These are phyloP conservation scores for Planococcus citri DNA, from an alignment of 1,140 invertebrate genomes.

Conservation along the genomic window DNA sequence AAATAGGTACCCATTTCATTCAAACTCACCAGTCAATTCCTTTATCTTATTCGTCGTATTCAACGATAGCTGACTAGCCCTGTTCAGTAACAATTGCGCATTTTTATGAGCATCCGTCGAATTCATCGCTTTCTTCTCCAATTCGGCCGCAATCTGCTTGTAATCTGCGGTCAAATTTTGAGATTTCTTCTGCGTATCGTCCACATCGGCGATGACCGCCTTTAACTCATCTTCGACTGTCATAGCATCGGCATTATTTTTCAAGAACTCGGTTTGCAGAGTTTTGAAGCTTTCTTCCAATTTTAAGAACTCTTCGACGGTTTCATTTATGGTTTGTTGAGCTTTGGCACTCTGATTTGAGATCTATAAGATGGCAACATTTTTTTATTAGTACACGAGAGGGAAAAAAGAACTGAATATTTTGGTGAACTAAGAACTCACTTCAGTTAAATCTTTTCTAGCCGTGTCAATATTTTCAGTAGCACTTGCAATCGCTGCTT, in stretches of 20 bases:
- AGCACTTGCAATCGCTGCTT: constrained; percentile 63
- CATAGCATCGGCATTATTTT: constrained; percentile 52
- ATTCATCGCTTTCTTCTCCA: constrained; percentile 46
- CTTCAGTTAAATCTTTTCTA: constrained; percentile 54
- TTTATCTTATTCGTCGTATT: constrained; percentile 60
- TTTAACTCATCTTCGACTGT: constrained; percentile 44
- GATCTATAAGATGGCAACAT: constrained; percentile 37
- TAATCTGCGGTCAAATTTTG: constrained; percentile 44
- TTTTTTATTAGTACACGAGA: too few relatives aligned
- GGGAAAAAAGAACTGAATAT: too few relatives aligned
- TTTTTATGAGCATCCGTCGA: constrained; percentile 53
- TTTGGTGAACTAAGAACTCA: constrained; percentile 28
- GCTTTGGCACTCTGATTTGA: constrained; percentile 57
- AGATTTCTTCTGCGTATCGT: constrained; percentile 40
- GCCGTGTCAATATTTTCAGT: constrained; percentile 62
- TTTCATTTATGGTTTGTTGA: constrained; percentile 55
- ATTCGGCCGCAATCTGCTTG: constrained; percentile 40
- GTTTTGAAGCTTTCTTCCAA: constrained; percentile 52
- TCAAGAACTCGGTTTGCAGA: constrained; percentile 59
- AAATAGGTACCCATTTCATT: background rate
- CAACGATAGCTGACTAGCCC: constrained; percentile 60
- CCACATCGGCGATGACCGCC: constrained; percentile 42
- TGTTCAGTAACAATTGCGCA: constrained; percentile 55
- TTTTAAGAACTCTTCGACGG: constrained; percentile 50
- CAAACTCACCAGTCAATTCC: constrained; percentile 46